Conservation (phyloP, 1,140 invertebrate species). For the Eurosta solidaginis region DNA sequence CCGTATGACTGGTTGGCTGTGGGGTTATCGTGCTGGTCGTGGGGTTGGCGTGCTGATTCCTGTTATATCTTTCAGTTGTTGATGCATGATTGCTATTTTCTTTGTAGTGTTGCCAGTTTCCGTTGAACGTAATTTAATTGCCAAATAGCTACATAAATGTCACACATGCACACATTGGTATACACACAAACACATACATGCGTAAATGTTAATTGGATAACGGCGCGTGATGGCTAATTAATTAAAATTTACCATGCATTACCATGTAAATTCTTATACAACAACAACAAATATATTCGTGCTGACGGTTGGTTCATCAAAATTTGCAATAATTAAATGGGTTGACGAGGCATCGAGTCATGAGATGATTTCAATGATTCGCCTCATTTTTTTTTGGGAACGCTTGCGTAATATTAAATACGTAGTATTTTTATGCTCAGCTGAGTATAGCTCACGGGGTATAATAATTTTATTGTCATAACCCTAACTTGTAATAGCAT, state of each 20-base stretch:
- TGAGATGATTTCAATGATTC: slow-evolving; percentile 3
- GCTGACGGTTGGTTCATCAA: neutral
- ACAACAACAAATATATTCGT: neutral
- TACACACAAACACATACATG: neutral
- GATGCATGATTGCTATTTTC: slow-evolving; percentile 54
- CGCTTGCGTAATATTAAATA: neutral
- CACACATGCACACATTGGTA: neutral
- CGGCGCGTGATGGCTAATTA: slow-evolving; percentile 6
- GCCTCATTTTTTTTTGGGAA: neutral
- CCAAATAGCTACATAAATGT: slow-evolving; percentile 21
- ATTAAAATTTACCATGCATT: slow-evolving; percentile 24
- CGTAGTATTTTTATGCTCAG: neutral
- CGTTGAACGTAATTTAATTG: slow-evolving; percentile 48
- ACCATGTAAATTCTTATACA: slow-evolving; percentile 2
- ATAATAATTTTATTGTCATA: no score
- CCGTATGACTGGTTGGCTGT: no score
- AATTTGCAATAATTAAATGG: slow-evolving; percentile 4
- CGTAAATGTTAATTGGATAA: slow-evolving; percentile 13
- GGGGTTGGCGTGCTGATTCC: slow-evolving; percentile 43
- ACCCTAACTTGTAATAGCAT: no score
- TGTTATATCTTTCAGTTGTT: slow-evolving; percentile 51
- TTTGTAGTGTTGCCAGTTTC: slow-evolving; percentile 39
- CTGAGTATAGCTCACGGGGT: no score
- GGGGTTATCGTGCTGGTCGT: slow-evolving; percentile 37
- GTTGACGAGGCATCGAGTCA: slow-evolving; percentile 2